Base-by-base conservation (phyloP, 2,888 invertebrate genomes). In the Diarsia brunnea region DNA sequence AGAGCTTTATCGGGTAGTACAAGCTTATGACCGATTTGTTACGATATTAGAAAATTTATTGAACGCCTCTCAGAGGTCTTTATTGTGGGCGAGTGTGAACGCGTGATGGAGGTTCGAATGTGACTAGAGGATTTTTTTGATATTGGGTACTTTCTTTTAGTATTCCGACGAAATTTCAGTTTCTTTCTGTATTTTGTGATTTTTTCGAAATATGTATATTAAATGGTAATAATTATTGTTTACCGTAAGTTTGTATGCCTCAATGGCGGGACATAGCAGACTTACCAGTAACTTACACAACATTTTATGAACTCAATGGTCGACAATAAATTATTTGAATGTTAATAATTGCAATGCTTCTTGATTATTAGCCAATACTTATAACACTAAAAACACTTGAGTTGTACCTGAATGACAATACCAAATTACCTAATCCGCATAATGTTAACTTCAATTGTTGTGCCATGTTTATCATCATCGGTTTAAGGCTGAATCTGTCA, bases 21-120 rank as follows among this genome's bases (percentile, higher is more conserved):
- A 86, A 87, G 91, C 89, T 92, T 91, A 91, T 90, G 92, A 92
- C 89, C 93, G 92, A 95, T 95, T 94, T 95, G 93, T 93, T 91
- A 90, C 91, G 91, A 92, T 93, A 93, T 93, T 92, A 90, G 90
- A 90, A 90, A 89, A 91, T 90, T 91, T 90, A 86, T 88, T 78
- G 88, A 86, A 82, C 69, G 80, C 80, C 63, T 80, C 64, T 60
- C 38, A 73, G 78, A 82, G 63, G 66, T 81, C 81, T 87, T 75
- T 82, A 83, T 88, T 86, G 83, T 86, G 81, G 72, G n/a, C 51
- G 70, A 75, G 75, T 79, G 63, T 65, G 69, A 78, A 76, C 73
- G 67, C 45, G 47, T 82, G 76, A 81, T 69, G 43, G 65, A 81
- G 76, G 76, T 71, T 78, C 16, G 14, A 74, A 55, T 73, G 63